These are phyloP conservation scores for Nothobranchius kuhntae DNA, from an alignment of 2,113 vertebrate species.

Conservation along the genomic window DNA sequence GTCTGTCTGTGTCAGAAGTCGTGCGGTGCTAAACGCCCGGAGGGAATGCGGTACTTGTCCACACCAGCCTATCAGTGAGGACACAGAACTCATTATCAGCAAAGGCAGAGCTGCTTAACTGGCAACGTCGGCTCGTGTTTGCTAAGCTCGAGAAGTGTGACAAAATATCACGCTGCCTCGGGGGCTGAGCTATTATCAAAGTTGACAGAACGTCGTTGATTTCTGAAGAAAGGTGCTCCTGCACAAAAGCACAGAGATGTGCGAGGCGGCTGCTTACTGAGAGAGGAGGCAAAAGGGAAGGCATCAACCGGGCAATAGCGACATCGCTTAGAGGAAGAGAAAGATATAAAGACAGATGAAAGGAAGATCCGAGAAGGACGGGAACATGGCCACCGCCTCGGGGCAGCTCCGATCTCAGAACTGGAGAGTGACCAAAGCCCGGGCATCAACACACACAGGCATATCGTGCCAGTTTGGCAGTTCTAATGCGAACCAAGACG, in stretches of 20 bases:
- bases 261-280: constrained; percentile 23
- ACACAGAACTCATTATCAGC: constrained; percentile 67
- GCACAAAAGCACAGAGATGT: constrained; percentile 25
- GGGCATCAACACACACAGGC: constrained; percentile 21
- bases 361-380: constrained; percentile 38
- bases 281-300: constrained; percentile 20
- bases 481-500: constrained; percentile 58
- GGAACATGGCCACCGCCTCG: constrained; percentile 53
- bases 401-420: constrained; percentile 48
- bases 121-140: constrained; percentile 49
- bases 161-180: constrained; percentile 44
- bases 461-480: constrained; percentile 51
- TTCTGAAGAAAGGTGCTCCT: constrained; percentile 25
- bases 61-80: constrained; percentile 53
- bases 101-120: constrained; percentile 51
- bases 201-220: constrained; percentile 55
- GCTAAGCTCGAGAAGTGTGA: constrained; percentile 57
- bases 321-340: constrained; percentile 20
- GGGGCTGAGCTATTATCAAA: constrained; percentile 60
- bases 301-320: constrained; percentile 35
- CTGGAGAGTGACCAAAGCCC: constrained; percentile 71
- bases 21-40: constrained; percentile 21
- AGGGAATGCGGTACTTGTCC: constrained; percentile 47
- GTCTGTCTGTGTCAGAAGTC: constrained; percentile 53
- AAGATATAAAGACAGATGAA: constrained; percentile 58